Evolutionary conservation across 2,888 invertebrate genomes (phyloP), one percentile per base, ranked within the genome.

Genomic region (Ligdia adustata): DNA sequence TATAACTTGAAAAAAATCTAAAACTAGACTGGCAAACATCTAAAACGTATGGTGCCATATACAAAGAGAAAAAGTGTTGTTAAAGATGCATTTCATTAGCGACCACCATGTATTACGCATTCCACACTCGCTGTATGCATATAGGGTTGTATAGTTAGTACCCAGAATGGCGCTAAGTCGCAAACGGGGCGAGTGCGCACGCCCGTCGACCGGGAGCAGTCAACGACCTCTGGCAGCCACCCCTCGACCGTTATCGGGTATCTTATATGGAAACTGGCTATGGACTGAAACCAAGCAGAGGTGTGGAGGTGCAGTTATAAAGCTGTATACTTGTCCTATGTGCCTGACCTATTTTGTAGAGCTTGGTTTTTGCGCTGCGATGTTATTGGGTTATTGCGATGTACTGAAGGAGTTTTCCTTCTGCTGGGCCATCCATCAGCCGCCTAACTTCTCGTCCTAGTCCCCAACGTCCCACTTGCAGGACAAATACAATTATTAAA

Each of bases 161-260:
- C 33, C 38, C 22, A 31, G 37, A 20, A 27, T 24, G 42, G 27
- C n/a, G 22, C 22, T 22, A 27, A 18, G 37, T 37, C 46, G 33
- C 44, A 34, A 51, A 55, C 46, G 55, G 49, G 47, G 50, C 50
- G 45, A 48, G 41, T 49, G 40, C 51, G 38, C 54, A 63, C 63
- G 63, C 62, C 64, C 60, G 71, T 65, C 67, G 66, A 70, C 69
- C 72, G 73, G 78, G 77, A 71, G 63, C 72, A 84, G 81, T 75
- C 84, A 57, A 66, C 75, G 82, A 84, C 82, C 85, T 67, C 57
- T 35, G 55, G 57, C 60, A 68, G 73, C 72, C 79, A 82, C 75
- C 82, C 85, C 79, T 79, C 70, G 61, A 83, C 89, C 87, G 88
- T 87, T 89, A 89, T 77, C 74, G 73, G 71, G 80, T 69, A 69